A percentile compares a stretch with the other conserved stretches of the same genome.
Conservation (phyloP, 2,888 invertebrate species). For the Machimus rusticus region DNA sequence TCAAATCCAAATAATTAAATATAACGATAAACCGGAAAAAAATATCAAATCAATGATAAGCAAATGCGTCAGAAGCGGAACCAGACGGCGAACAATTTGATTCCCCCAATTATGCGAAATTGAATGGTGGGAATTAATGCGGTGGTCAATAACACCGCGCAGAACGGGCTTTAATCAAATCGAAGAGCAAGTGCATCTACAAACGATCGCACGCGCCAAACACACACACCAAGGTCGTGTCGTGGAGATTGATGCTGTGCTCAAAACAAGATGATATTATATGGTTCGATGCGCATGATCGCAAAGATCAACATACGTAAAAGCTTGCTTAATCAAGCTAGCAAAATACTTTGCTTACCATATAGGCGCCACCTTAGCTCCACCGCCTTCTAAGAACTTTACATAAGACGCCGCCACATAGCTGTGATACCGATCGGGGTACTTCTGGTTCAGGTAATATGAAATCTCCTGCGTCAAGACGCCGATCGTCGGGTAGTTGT, state of each 20-base stretch:
- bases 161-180: background rate
- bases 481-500: slow-evolving; percentile 69
- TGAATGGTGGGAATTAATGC: background rate
- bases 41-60: background rate
- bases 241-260: background rate
- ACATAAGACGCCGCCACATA: slow-evolving; percentile 89
- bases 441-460: slow-evolving; percentile 36
- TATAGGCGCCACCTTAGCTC: slow-evolving; percentile 87
- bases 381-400: slow-evolving; percentile 86
- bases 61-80: background rate
- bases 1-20: background rate
- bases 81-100: background rate
- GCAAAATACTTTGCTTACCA: slow-evolving; percentile 67
- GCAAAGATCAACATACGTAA: background rate
- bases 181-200: background rate
- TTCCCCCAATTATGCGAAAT: background rate
- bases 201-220: background rate
- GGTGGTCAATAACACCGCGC: background rate
- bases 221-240: background rate
- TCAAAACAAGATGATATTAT: background rate
- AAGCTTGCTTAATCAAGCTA: background rate
- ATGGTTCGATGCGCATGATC: background rate
- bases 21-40: background rate
- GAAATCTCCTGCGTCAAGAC: slow-evolving; percentile 75
- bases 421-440: slow-evolving; percentile 66